Evolutionary conservation across 1,140 invertebrate species (phyloP).

Genomic region (Araneus ventricosus): DNA sequence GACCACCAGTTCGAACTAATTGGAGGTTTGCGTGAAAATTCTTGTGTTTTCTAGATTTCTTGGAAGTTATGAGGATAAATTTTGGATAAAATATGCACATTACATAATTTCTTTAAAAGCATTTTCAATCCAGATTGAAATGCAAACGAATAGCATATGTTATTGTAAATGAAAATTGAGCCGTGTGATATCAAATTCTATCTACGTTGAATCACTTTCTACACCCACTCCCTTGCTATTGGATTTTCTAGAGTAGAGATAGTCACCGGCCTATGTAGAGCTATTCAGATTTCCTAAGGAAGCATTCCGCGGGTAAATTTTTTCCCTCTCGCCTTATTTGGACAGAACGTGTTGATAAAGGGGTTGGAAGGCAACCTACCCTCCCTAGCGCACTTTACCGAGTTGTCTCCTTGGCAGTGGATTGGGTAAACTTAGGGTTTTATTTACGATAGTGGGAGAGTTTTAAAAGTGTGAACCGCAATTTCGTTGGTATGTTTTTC

Average conservation of each 20-base stretch:
- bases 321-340: neutral
- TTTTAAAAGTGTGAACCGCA: no score
- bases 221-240: neutral
- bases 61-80: no score
- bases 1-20: neutral
- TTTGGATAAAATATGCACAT: no score
- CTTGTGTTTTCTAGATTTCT: no score
- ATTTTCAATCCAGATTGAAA: no score
- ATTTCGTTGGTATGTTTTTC: neutral
- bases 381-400: neutral
- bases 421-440: constrained; percentile 16
- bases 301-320: neutral
- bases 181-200: no score
- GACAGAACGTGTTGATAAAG: neutral
- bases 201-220: no score
- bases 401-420: neutral
- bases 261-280: neutral
- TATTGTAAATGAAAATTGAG: no score
- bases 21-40: neutral
- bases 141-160: no score
- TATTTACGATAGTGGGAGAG: neutral
- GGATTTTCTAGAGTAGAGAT: constrained; percentile 24
- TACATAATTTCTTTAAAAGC: no score
- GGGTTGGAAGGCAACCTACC: neutral
- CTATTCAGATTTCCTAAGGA: constrained; percentile 10